Evolutionary conservation across 2,113 vertebrate species (phyloP).

Genomic region (Podarcis raffonei): DNA sequence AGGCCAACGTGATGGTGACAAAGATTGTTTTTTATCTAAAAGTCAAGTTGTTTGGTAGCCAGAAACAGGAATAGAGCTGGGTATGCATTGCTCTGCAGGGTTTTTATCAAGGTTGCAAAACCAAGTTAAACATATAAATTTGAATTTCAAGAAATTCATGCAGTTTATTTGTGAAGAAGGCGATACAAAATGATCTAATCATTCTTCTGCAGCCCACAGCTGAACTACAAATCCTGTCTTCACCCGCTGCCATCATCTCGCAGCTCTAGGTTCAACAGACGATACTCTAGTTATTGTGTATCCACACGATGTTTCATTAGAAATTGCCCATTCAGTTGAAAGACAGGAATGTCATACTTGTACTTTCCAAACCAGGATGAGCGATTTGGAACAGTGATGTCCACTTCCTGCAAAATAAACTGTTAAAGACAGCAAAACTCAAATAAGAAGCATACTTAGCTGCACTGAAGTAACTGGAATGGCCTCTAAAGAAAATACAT

Average conservation of each 20-base stretch:
- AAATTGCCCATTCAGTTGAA: constrained; percentile 87
- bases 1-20: constrained; percentile 26
- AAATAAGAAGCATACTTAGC: background rate
- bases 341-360: constrained; percentile 87
- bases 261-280: constrained; percentile 73
- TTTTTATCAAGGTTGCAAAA: background rate
- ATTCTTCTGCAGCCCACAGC: background rate
- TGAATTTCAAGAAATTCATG: background rate
- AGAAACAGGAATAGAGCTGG: background rate
- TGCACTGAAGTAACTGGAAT: background rate
- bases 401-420: constrained; percentile 87
- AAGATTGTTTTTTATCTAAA: constrained; percentile 53
- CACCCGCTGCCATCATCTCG: constrained; percentile 27
- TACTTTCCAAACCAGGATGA: constrained; percentile 82
- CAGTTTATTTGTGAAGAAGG: background rate
- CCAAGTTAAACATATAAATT: fast-evolving
- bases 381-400: constrained; percentile 85
- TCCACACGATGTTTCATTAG: constrained; percentile 88
- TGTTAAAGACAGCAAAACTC: constrained; percentile 58
- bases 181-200: background rate
- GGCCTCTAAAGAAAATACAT: background rate
- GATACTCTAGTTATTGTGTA: constrained; percentile 76
- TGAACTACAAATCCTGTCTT: constrained; percentile 24
- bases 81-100: background rate
- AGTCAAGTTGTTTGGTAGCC: constrained; percentile 33